Conservation (phyloP, 1,140 invertebrate genomes). For the Euschistus heros region DNA sequence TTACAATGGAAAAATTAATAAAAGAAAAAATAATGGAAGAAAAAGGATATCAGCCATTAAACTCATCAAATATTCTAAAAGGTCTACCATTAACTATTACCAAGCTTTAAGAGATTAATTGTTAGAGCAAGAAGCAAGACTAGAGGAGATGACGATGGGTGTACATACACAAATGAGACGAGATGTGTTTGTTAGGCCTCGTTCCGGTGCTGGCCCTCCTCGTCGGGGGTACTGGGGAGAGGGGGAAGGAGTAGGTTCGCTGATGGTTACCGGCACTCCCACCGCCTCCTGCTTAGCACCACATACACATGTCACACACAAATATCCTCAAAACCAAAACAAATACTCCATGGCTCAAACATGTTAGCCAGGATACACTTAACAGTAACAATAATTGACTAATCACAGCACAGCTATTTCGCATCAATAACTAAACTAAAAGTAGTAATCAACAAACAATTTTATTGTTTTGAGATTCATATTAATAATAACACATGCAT, state of each 20-base stretch:
- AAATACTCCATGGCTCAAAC: not conserved
- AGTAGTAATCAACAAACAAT: no score
- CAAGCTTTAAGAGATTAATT: not conserved
- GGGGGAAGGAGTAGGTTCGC: slow-evolving; percentile 31
- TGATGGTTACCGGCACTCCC: slow-evolving; percentile 28
- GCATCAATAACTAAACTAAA: no score
- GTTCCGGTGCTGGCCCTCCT: slow-evolving; percentile 29
- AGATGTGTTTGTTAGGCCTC: slow-evolving; percentile 30
- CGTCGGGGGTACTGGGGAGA: slow-evolving; percentile 30
- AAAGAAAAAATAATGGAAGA: no score
- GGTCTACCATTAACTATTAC: not conserved
- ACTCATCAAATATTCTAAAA: not conserved
- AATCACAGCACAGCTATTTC: no score
- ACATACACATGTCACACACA: not conserved
- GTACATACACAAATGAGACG: slow-evolving; percentile 29
- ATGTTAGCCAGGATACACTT: no score
- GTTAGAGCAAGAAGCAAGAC: not conserved
- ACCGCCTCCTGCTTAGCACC: slow-evolving; percentile 21
- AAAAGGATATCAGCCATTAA: not conserved
- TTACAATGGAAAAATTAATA: no score
- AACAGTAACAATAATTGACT: no score
- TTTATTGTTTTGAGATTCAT: no score
- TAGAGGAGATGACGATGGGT: not conserved
- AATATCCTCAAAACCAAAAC: not conserved
- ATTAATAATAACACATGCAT: no score